Conservation (phyloP, 1,140 invertebrate species). For the Camponotus floridanus region DNA sequence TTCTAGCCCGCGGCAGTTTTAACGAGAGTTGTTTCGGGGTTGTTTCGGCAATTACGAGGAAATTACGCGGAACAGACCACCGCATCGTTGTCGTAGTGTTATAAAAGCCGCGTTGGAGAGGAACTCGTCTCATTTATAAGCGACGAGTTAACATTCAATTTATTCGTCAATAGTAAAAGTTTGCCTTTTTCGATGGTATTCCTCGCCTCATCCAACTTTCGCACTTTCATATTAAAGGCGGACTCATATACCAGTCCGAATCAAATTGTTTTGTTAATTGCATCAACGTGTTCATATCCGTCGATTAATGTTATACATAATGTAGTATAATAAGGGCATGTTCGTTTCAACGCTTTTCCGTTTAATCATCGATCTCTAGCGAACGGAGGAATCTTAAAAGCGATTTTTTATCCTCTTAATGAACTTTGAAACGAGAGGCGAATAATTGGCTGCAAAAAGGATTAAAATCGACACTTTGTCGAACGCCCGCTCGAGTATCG, state of each 20-base stretch:
- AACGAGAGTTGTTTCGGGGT: conserved; percentile 83
- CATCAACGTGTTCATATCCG: background rate
- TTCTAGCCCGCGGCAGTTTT: conserved; percentile 75
- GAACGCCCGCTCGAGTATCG: background rate
- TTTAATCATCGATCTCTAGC: background rate
- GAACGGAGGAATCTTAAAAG: background rate
- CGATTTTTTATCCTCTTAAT: background rate
- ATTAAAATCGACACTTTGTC: conserved; percentile 33
- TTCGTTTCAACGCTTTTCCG: background rate
- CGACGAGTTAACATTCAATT: conserved; percentile 32
- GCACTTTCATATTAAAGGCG: background rate
- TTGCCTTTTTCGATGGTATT: background rate
- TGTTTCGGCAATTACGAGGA: conserved; percentile 84
- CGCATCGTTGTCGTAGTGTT: conserved; percentile 63
- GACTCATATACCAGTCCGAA: background rate
- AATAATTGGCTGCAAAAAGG: background rate
- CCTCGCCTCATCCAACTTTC: background rate
- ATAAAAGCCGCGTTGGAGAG: conserved; percentile 64
- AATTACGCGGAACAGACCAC: conserved; percentile 79
- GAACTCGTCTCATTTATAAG: conserved; percentile 8
- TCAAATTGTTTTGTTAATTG: background rate
- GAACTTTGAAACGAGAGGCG: background rate
- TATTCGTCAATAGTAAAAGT: conserved; percentile 11
- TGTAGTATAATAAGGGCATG: no score
- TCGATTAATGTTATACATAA: background rate